Evolutionary conservation across 1,140 invertebrate species (phyloP), one percentile per base, ranked within the genome.

Genomic region (Lasioglossum baleicum): DNA sequence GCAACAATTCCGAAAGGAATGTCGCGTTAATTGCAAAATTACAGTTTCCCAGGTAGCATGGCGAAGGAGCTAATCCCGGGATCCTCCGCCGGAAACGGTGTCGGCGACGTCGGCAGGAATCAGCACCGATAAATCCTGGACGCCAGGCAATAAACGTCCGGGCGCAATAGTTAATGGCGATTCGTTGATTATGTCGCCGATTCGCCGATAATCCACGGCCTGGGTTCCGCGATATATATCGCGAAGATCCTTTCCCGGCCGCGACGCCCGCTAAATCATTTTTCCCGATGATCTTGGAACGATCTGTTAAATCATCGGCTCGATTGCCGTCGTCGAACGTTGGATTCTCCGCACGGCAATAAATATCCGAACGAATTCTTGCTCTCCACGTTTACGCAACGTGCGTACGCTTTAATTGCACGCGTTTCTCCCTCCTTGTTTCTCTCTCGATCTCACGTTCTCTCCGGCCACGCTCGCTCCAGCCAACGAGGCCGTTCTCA

Each of bases 91-190:
- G 48, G 75, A 70, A 73, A 75, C 58, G 60, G 80, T 82, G 80
- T 70, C 66, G 75, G 75, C 74, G 76, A 85, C 78, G 80, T 70
- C 73, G 35, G 35, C 26, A 53, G 53, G 71, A 77, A 75, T 66
- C 75, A 40, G 72, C 63, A 73, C 42, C 75, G 77, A 86, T 86
- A 86, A 86, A 86, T 86, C 80, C 48, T 22, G 53, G 58, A n/a
- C 51, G 44, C 35, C 65, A n/a, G 65, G 72, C 84, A 75, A 85
- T 85, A 85, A 85, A 85, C 76, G 84, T 85, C 84, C 60, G 40
- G 79, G 40, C 73, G 61, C 80, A 56, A 85, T 82, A 72, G 80
- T 86, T 86, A 77, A 85, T 85, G 80, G 84, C 44, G 66, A 83
- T 63, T 67, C 51, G 69, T 75, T 69, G 83, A 86, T 86, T 85